Evolutionary conservation across 2,113 vertebrate genomes (phyloP), one percentile per base, ranked within the genome.

Genomic region (Clinocottus analis): DNA sequence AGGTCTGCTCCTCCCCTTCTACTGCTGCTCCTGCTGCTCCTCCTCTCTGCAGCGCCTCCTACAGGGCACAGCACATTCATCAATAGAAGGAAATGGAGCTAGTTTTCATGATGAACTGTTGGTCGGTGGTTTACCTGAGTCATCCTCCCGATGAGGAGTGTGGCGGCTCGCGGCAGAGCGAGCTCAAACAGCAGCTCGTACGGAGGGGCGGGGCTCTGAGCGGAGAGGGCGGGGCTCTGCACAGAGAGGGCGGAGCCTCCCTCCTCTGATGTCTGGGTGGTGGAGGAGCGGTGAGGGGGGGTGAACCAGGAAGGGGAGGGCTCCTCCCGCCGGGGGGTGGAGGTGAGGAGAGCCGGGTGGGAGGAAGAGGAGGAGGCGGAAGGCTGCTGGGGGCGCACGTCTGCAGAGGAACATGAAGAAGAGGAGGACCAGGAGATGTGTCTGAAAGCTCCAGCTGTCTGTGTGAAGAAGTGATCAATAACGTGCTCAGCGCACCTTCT

Each of bases 101-200:
- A n/a, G n/a, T n/a, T n/a, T n/a, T n/a, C n/a, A n/a, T n/a, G n/a
- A n/a, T n/a, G n/a, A n/a, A n/a, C n/a, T n/a, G n/a, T n/a, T n/a
- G n/a, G n/a, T n/a, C n/a, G 29, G 16, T 6, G 43, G 23, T 16
- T 56, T 82, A 98, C 97, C 69, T 94, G 91, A 0, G 95, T 97
- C 93, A 95, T 98, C 82, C 87, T 96, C 84, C 93, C 91, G 86
- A 99, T 90, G 70, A 97, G 97, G 67, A 97, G 94, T 82, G 92
- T 90, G 83, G 97, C 96, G 4, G 96, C 96, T 89, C 94, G 97
- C 71, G 98, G 98, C 91, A 98, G 91, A 0, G 97, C 96, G 61
- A 97, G 94, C 90, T 97, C 96, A 61, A 99, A 99, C 87, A 99
- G 96, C 55, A 95, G 91, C 72, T 98, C 97, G 0, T 98, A 98